phyloP scores from a whole-genome alignment of 2,888 invertebrate species.

The Eupithecia subumbrata region DNA sequence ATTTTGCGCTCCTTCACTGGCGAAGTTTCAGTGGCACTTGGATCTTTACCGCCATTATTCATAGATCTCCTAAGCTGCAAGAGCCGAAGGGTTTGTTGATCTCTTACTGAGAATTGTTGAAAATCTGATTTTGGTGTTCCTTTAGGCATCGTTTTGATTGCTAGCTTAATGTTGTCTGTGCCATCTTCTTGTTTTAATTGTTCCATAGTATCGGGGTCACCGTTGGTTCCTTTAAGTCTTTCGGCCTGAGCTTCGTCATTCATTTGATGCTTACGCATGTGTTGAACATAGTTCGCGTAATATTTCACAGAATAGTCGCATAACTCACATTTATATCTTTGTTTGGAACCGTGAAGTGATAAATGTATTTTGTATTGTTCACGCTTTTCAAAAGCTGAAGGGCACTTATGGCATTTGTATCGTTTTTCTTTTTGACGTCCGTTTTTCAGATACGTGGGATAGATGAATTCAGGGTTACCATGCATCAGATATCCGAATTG shows the following conservation, averaged over 20 bases:
- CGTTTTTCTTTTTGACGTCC: conserved; percentile 90
- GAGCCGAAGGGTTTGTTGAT: conserved; percentile 85
- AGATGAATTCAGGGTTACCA: conserved; percentile 90
- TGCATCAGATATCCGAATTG: conserved; percentile 88
- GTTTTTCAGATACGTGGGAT: conserved; percentile 89
- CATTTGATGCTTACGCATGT: conserved; percentile 90
- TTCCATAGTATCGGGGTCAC: conserved; percentile 59
- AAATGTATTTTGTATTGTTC: conserved; percentile 93
- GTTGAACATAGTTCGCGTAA: conserved; percentile 92
- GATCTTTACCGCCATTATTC: conserved; percentile 67
- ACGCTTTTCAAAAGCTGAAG: conserved; percentile 93
- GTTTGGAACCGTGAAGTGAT: conserved; percentile 92
- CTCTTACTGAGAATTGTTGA: conserved; percentile 84
- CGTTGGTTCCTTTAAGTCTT: conserved; percentile 71
- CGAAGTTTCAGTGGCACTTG: conserved; percentile 66
- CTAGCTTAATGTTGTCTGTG: conserved; percentile 71
- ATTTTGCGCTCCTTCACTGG: conserved; percentile 84
- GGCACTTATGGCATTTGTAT: conserved; percentile 93
- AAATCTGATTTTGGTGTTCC: conserved; percentile 74
- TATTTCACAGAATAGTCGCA: conserved; percentile 96
- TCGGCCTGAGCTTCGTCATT: conserved; percentile 87
- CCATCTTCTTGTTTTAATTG: conserved; percentile 60
- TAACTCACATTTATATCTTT: conserved; percentile 91
- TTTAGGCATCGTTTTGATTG: conserved; percentile 79
- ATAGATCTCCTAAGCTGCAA: conserved; percentile 82